Conservation (phyloP, 1,140 invertebrate genomes). For the Papilio machaon region DNA sequence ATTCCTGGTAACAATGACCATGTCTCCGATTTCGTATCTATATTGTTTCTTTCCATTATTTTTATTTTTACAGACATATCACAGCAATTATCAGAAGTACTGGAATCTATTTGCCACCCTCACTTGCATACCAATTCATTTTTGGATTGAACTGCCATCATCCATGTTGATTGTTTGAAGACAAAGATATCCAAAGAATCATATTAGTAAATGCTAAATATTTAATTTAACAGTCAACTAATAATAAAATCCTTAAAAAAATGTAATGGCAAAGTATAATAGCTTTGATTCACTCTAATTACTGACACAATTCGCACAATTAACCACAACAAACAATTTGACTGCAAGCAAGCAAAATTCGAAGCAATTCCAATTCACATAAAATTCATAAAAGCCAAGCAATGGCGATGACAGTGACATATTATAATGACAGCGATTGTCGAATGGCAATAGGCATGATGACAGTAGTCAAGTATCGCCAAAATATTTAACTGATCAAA, state of each 20-base stretch:
- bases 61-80: conserved; percentile 42
- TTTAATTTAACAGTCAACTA: too few species aligned
- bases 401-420: neutral
- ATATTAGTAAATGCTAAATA: conserved; percentile 52
- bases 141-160: conserved; percentile 57
- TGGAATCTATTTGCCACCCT: conserved; percentile 54
- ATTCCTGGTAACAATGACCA: neutral
- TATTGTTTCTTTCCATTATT: neutral
- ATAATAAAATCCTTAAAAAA: neutral
- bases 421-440: neutral
- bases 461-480: too few species aligned
- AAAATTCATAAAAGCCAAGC: neutral
- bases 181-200: conserved; percentile 74
- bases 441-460: too few species aligned
- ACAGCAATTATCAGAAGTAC: neutral
- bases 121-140: neutral
- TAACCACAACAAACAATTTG: neutral
- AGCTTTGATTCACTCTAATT: neutral
- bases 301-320: neutral
- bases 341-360: neutral
- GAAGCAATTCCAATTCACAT: neutral
- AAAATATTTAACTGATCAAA: too few species aligned
- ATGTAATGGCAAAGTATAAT: too few species aligned
- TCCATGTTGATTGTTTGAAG: conserved; percentile 78
- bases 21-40: neutral